These are phyloP conservation scores for Stratiomys singularior DNA, from an alignment of 2,888 invertebrate species.

Conservation along the genomic window DNA sequence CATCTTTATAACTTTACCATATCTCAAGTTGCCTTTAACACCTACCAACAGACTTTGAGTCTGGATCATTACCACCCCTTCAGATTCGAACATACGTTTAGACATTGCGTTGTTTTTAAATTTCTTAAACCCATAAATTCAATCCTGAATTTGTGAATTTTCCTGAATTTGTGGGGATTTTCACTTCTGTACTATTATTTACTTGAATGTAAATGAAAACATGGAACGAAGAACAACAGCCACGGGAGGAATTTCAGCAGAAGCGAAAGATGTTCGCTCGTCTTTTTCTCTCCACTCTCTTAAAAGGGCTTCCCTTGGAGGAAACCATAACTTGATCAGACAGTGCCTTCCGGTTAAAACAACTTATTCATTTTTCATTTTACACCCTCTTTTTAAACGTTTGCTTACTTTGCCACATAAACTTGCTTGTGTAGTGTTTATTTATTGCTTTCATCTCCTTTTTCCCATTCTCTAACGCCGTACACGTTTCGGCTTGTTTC, in stretches of 20 bases:
- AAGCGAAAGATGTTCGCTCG: background rate
- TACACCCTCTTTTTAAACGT: constrained; percentile 6
- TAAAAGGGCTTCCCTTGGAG: background rate
- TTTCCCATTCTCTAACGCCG: background rate
- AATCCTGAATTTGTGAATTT: constrained; percentile 17
- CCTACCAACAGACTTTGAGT: no score
- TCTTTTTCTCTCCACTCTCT: background rate
- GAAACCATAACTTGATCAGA: constrained; percentile 28
- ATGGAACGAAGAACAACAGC: constrained; percentile 10
- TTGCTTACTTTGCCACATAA: background rate
- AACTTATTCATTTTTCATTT: constrained; percentile 33
- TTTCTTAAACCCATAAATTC: constrained; percentile 14
- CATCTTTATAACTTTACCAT: background rate
- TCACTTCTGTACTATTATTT: no score
- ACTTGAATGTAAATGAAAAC: background rate
- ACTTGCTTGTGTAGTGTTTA: background rate
- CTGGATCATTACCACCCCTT: background rate
- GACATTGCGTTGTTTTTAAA: background rate
- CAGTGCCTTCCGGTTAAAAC: constrained; percentile 26
- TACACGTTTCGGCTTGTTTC: no score
- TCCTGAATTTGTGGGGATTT: background rate
- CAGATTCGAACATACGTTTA: background rate
- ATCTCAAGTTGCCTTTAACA: background rate
- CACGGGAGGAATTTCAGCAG: background rate
- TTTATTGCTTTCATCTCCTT: background rate